Evolutionary conservation across 2,888 invertebrate genomes (phyloP), one percentile per base, ranked within the genome.

Genomic region (Megaustenia siamemsis): DNA sequence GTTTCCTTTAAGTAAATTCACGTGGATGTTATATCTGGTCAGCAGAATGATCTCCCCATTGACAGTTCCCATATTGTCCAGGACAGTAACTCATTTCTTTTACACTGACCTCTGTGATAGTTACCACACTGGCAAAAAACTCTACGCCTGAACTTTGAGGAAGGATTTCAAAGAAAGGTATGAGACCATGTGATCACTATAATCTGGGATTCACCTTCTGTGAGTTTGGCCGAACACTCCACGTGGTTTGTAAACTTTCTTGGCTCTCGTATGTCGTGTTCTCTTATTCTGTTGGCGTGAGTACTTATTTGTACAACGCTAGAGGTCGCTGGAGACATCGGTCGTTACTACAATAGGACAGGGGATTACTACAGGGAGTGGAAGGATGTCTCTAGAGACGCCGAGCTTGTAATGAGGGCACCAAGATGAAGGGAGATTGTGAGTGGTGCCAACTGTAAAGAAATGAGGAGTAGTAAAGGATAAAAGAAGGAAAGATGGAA

Each of bases 21-120:
- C n/a, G n/a, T n/a, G n/a, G n/a, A n/a, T n/a, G n/a, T n/a, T n/a
- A n/a, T n/a, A n/a, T n/a, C n/a, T 68, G 10, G 35, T 10, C 53
- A 35, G 15, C 8, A n/a, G 53, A 75, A 43, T 53, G 15, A 18
- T 53, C 35, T 53, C 53, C 76, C 76, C 24, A 10, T 76, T 76
- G 76, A 56, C 76, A 45, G 28, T 53, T 56, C 3, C 76, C 76
- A 76, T 6, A 38, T 21, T 35, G 38, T 32, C 3, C 56, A 1
- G 35, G 56, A 18, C 56, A 56, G 56, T 21, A 3, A 2, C 0
- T 24, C 38, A 32, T 35, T n/a, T 35, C 76, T 53, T 56, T 76
- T 38, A 53, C 18, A 56, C 28, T 76, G 76, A 76, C 32, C 53
- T 76, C 56, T 28, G 35, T 56, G 76, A 76, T 76, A 35, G 56